Evolutionary conservation across 2,113 vertebrate genomes (phyloP).

Genomic region (Hoplias malabaricus): DNA sequence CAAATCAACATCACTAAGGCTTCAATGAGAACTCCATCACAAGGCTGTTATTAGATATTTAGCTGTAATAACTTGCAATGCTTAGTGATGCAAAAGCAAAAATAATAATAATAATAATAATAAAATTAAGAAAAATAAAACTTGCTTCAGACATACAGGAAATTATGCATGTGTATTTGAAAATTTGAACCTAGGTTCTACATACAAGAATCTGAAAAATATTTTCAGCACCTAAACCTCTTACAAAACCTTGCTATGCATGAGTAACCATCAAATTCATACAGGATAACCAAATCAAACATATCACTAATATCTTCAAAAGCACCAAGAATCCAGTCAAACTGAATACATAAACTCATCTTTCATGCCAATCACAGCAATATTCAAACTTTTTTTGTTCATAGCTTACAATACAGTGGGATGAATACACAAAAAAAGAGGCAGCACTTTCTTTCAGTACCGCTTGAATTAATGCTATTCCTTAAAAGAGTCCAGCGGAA

Average conservation of each 20-base stretch:
- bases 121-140: background rate
- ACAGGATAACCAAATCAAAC: background rate
- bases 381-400: conserved; percentile 4
- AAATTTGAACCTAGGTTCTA: background rate
- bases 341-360: background rate
- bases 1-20: conserved; percentile 44
- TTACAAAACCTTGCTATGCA: conserved; percentile 4
- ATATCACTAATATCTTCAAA: conserved; percentile 11
- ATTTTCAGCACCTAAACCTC: conserved; percentile 20
- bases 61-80: background rate
- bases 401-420: conserved; percentile 29
- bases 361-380: background rate
- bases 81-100: background rate
- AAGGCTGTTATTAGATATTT: background rate
- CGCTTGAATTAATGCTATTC: conserved; percentile 21
- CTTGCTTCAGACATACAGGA: conserved; percentile 7
- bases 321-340: conserved; percentile 43
- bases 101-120: no score
- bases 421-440: conserved; percentile 6
- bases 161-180: background rate
- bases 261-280: conserved; percentile 7
- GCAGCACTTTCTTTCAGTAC: background rate
- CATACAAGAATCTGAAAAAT: no score
- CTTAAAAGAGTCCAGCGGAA: background rate
- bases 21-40: conserved; percentile 27